Percentiles rank a stretch among this genome's conserved stretches.
phyloP scores from a whole-genome alignment of 2,888 invertebrate genomes.

The Dromius quadrimaculatus region DNA sequence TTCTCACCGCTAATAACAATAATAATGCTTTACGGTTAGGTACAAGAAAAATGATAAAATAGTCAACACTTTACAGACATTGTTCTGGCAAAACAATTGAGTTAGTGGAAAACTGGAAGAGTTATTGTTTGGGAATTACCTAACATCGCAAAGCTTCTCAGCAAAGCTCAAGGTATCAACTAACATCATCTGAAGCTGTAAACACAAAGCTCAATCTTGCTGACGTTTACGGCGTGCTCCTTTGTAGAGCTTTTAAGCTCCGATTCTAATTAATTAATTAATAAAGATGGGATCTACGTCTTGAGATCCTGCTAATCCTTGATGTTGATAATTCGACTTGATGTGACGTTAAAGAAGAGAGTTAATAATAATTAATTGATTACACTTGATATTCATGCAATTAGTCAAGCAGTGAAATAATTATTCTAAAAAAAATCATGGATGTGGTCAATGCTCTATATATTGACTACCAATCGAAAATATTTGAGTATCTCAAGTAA shows the following conservation, averaged over 20 bases:
- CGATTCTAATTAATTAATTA: not conserved
- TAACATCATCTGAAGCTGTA: not conserved
- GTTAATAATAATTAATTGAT: too few species aligned
- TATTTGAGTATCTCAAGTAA: too few species aligned
- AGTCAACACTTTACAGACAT: slow-evolving; percentile 2
- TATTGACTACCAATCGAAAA: too few species aligned
- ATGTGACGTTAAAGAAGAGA: too few species aligned
- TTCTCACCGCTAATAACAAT: slow-evolving; percentile 29
- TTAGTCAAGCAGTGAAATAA: too few species aligned
- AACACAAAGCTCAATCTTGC: not conserved
- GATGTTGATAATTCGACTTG: not conserved
- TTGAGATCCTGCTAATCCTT: too few species aligned
- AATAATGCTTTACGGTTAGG: slow-evolving; percentile 27
- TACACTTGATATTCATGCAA: too few species aligned
- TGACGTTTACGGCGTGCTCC: not conserved
- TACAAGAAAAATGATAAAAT: slow-evolving; percentile 24
- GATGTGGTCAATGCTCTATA: too few species aligned
- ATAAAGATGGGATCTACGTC: too few species aligned
- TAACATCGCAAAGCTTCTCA: too few species aligned
- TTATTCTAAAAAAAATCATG: too few species aligned
- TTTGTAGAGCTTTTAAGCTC: not conserved
- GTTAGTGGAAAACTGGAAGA: slow-evolving; percentile 9
- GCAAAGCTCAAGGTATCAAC: not conserved
- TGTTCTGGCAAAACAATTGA: slow-evolving; percentile 29
- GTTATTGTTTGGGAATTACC: too few species aligned